Evolutionary conservation across 2,113 vertebrate species (phyloP).

Genomic region (Sardina pilchardus): DNA sequence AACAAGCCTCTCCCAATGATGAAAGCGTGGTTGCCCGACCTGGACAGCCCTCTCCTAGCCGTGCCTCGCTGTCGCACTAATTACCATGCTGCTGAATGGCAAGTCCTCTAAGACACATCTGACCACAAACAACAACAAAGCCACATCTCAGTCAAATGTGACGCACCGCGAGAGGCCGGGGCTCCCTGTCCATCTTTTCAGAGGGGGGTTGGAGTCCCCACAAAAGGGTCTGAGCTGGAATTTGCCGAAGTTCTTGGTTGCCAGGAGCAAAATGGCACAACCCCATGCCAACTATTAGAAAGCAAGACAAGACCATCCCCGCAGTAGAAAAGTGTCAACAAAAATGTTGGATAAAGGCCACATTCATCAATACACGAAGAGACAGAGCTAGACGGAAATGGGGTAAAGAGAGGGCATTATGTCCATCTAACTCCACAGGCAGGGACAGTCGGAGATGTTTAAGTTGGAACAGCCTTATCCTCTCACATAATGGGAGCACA

Average conservation of each 20-base stretch:
- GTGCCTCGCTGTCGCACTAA: conserved; percentile 63
- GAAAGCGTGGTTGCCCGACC: conserved; percentile 65
- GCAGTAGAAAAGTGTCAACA: conserved; percentile 67
- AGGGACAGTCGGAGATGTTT: conserved; percentile 53
- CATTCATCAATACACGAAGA: conserved; percentile 68
- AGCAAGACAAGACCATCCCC: conserved; percentile 60
- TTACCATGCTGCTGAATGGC: conserved; percentile 60
- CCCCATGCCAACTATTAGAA: conserved; percentile 62
- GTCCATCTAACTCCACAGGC: conserved; percentile 53
- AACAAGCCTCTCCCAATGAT: conserved; percentile 61
- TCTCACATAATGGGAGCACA: conserved; percentile 57
- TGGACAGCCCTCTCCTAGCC: conserved; percentile 57
- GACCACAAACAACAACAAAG: conserved; percentile 59
- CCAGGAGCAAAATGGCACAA: conserved; percentile 63
- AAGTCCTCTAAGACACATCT: conserved; percentile 47
- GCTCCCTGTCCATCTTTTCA: conserved; percentile 62
- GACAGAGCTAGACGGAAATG: conserved; percentile 48
- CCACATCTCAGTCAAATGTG: conserved; percentile 50
- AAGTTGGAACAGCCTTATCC: conserved; percentile 58
- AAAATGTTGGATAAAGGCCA: conserved; percentile 65
- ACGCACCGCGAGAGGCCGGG: conserved; percentile 9
- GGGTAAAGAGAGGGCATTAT: conserved; percentile 56
- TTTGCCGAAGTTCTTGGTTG: conserved; percentile 64
- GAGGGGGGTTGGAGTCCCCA: conserved; percentile 55
- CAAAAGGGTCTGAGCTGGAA: conserved; percentile 63